Conservation (phyloP, 2,797 vertebrate species). For the Orientallactaga sibirica region DNA sequence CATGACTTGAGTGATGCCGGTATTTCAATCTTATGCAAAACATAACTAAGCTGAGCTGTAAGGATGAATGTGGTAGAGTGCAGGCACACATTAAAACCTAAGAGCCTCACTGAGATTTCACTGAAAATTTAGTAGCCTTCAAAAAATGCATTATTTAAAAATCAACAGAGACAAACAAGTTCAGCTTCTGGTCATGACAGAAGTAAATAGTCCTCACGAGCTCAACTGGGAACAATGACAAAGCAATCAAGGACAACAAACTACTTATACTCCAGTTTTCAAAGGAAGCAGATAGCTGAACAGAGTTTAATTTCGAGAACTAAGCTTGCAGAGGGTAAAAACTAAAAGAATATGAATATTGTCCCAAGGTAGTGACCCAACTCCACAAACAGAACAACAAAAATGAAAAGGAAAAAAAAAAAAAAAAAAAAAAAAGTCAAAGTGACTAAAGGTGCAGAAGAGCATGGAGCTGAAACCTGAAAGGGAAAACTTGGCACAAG, state of each 20-base stretch:
- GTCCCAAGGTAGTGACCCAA: not conserved
- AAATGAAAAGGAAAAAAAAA: not conserved
- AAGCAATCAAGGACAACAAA: constrained; percentile 34
- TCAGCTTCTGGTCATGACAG: not conserved
- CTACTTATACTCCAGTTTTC: not conserved
- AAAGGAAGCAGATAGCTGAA: not conserved
- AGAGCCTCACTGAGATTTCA: not conserved
- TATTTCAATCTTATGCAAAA: not conserved
- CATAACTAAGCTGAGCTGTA: not conserved
- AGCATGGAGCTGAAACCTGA: not conserved
- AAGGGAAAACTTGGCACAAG: not conserved
- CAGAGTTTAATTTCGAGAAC: constrained; percentile 22
- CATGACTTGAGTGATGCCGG: not conserved
- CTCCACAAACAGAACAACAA: not conserved
- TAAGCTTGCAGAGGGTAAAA: not conserved
- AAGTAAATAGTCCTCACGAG: not conserved
- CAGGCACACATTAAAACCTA: not conserved
- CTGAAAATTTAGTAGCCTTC: not conserved
- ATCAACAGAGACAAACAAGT: constrained; percentile 1
- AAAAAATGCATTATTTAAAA: constrained; percentile 19
- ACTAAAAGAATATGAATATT: not conserved
- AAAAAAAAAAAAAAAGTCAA: not conserved
- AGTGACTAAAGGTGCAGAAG: not conserved
- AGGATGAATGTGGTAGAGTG: not conserved
- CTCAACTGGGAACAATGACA: not conserved